Percentiles rank a stretch among this genome's conserved stretches.
phyloP scores from a whole-genome alignment of 2,797 vertebrate genomes.

The Arrhamphus sclerolepis region DNA sequence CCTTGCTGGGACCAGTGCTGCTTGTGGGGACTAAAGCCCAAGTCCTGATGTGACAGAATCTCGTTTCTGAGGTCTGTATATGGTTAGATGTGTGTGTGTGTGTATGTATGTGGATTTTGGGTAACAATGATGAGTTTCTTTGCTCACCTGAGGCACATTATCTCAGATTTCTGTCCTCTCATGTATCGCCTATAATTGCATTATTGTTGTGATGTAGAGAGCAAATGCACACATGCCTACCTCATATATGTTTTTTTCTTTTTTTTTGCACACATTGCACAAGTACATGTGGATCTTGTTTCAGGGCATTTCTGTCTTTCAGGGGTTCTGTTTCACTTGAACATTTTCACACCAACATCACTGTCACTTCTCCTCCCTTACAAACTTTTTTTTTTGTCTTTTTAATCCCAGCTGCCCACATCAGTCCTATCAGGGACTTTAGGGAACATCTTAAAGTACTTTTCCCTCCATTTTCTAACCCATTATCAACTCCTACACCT shows the following conservation, averaged over 20 bases:
- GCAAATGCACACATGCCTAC: too few relatives aligned
- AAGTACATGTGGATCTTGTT: constrained; percentile 28
- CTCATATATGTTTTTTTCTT: too few relatives aligned
- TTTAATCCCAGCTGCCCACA: constrained; percentile 17
- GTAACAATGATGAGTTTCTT: not conserved
- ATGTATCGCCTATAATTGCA: too few relatives aligned
- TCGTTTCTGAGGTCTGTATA: too few relatives aligned
- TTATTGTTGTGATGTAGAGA: too few relatives aligned
- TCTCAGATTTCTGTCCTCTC: constrained; percentile 48
- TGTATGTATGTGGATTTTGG: too few relatives aligned
- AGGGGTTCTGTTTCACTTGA: not conserved
- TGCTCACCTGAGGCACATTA: constrained; percentile 19
- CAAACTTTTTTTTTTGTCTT: not conserved
- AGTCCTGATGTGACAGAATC: too few relatives aligned
- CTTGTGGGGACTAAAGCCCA: too few relatives aligned
- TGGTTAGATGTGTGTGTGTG: too few relatives aligned
- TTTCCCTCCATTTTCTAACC: constrained; percentile 17
- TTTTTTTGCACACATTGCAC: not conserved
- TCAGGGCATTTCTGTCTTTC: not conserved
- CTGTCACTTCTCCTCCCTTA: constrained; percentile 30
- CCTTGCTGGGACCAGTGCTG: too few relatives aligned
- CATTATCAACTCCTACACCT: constrained; percentile 19
- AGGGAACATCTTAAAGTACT: constrained; percentile 7
- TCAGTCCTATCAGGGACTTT: constrained; percentile 11
- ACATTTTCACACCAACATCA: constrained; percentile 17